Percentiles rank a stretch among this genome's conserved stretches.
These are phyloP conservation scores for Archocentrus centrarchus DNA, from an alignment of 2,113 vertebrate genomes.

Conservation along the genomic window DNA sequence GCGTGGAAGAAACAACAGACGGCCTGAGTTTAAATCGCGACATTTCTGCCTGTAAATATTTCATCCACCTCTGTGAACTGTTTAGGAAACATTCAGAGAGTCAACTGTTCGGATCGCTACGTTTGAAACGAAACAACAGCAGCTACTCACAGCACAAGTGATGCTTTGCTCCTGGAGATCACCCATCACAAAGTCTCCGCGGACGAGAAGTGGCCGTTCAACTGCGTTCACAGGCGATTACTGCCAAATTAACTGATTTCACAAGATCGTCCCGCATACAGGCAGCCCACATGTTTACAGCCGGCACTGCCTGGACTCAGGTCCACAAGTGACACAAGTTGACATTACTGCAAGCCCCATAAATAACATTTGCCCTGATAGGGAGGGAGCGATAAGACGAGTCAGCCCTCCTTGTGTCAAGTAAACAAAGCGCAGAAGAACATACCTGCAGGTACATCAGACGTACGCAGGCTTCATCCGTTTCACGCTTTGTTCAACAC, in stretches of 20 bases:
- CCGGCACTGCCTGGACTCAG: neutral
- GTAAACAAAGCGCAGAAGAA: neutral
- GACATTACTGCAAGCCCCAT: neutral
- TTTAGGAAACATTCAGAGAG: neutral
- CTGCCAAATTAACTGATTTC: neutral
- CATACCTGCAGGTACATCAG: neutral
- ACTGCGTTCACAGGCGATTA: neutral
- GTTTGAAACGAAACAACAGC: neutral
- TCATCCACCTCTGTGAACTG: neutral
- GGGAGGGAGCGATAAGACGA: slow-evolving; percentile 38
- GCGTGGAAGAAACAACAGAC: neutral
- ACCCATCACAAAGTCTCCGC: slow-evolving; percentile 74
- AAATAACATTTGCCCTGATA: neutral
- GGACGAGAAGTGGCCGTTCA: neutral
- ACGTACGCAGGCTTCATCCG: neutral
- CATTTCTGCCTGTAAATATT: neutral
- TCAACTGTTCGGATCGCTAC: neutral
- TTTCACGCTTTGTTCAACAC: neutral
- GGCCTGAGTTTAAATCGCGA: neutral
- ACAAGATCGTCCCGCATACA: neutral
- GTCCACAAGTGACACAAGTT: slow-evolving; percentile 5
- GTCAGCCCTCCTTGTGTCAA: neutral
- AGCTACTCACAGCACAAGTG: slow-evolving; percentile 83
- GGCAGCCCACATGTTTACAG: neutral
- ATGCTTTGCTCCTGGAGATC: slow-evolving; percentile 78